These are phyloP conservation scores for Anolis apletophallus DNA, from an alignment of 2,797 vertebrate genomes.

Conservation along the genomic window DNA sequence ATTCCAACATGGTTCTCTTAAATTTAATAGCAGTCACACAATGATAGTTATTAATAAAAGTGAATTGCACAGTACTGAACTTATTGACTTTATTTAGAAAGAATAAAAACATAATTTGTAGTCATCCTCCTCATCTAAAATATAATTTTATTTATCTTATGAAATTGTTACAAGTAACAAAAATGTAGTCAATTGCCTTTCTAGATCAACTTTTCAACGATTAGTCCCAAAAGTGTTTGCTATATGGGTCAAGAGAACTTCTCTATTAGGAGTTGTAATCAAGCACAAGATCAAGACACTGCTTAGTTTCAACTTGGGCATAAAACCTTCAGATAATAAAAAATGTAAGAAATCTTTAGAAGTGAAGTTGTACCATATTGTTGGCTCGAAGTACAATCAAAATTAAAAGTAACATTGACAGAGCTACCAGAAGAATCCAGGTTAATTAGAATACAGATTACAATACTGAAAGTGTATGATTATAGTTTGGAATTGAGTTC, in stretches of 20 bases:
- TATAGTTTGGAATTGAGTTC: too few species aligned
- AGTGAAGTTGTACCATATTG: neutral
- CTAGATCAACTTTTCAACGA: neutral
- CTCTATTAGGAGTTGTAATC: neutral
- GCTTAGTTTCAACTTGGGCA: neutral
- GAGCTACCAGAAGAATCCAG: neutral
- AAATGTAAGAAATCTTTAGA: neutral
- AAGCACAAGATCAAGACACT: neutral
- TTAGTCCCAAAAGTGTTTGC: neutral
- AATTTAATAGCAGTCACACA: neutral
- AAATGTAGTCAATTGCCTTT: neutral
- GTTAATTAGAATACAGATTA: neutral
- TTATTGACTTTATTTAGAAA: slow-evolving; percentile 4
- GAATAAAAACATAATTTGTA: neutral
- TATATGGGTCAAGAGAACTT: neutral
- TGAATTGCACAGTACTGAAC: neutral
- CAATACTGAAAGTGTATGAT: neutral
- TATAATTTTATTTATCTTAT: neutral
- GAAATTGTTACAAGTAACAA: neutral
- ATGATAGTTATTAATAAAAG: neutral
- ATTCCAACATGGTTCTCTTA: neutral
- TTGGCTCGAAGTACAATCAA: neutral
- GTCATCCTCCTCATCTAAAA: neutral
- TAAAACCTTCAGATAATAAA: neutral
- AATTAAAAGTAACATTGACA: neutral